A percentile compares a stretch with the other conserved stretches of the same genome.
Evolutionary conservation across 2,113 vertebrate genomes (phyloP).

Genomic region (Lucifuga dentata): DNA sequence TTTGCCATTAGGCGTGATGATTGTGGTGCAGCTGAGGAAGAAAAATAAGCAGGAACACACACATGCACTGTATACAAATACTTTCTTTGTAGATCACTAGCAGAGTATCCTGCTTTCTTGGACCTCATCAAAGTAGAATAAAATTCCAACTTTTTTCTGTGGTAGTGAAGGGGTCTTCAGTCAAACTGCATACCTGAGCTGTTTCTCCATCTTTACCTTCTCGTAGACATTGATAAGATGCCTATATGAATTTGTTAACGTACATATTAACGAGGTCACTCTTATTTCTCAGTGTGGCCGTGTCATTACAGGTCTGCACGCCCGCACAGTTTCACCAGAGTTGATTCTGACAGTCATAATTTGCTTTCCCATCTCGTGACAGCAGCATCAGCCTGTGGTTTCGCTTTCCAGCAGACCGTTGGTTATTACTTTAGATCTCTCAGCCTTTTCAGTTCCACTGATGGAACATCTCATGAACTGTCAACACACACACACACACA

Average conservation of each 20-base stretch:
- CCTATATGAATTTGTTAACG: too few relatives aligned
- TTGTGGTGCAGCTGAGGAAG: too few relatives aligned
- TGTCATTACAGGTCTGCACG: slow-evolving; percentile 9
- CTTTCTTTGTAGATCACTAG: too few relatives aligned
- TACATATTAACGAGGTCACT: slow-evolving; percentile 24
- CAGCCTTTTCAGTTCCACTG: slow-evolving; percentile 50
- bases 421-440: slow-evolving; percentile 59
- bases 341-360: slow-evolving; percentile 58
- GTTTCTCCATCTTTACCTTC: neutral
- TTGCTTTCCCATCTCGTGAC: slow-evolving; percentile 65
- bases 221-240: too few relatives aligned
- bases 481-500: slow-evolving; percentile 43
- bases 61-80: too few relatives aligned
- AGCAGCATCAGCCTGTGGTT: slow-evolving; percentile 61
- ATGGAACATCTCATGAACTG: slow-evolving; percentile 42
- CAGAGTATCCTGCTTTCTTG: too few relatives aligned
- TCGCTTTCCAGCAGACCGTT: slow-evolving; percentile 21
- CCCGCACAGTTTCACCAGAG: slow-evolving; percentile 31
- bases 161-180: neutral
- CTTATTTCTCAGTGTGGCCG: neutral
- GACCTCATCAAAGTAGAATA: slow-evolving; percentile 12
- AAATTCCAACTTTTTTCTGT: slow-evolving; percentile 11
- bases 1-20: neutral
- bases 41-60: too few relatives aligned
- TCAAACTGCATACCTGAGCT: slow-evolving; percentile 16